Evolutionary conservation across 1,140 invertebrate species (phyloP).

Genomic region (Cyphomyrmex costatus): DNA sequence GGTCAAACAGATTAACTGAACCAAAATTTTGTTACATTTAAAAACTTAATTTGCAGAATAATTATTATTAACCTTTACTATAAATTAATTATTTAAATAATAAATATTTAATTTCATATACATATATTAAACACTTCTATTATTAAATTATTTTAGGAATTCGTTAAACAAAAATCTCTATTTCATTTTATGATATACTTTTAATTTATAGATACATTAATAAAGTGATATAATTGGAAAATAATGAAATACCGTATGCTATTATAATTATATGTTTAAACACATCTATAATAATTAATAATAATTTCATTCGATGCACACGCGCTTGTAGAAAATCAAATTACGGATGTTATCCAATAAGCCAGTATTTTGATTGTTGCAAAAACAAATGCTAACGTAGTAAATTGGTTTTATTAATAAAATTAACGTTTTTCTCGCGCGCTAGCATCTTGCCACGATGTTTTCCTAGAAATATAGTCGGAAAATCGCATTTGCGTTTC

Average conservation of each 20-base stretch:
- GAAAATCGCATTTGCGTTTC: constrained; percentile 41
- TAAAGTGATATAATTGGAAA: not conserved
- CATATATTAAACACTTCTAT: not conserved
- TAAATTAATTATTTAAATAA: not conserved
- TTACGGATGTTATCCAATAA: constrained; percentile 6
- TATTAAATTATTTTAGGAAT: not conserved
- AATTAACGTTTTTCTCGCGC: constrained; percentile 5
- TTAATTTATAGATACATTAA: constrained; percentile 7
- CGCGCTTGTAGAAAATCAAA: not conserved
- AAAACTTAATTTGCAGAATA: not conserved
- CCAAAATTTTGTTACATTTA: not conserved
- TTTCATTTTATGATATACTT: not conserved
- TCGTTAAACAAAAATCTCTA: not conserved
- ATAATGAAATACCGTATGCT: not conserved
- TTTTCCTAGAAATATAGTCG: not conserved
- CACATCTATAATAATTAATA: constrained; percentile 18
- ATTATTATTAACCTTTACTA: constrained; percentile 10
- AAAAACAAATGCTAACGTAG: not conserved
- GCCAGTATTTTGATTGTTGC: not conserved
- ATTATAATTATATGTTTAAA: not conserved
- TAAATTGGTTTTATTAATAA: constrained; percentile 34
- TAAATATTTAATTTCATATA: constrained; percentile 11
- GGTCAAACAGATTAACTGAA: not conserved
- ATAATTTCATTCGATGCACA: not conserved
- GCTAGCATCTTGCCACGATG: no score